Base-by-base conservation (phyloP, 2,888 invertebrate species). In the Eupelmus urozonus region DNA sequence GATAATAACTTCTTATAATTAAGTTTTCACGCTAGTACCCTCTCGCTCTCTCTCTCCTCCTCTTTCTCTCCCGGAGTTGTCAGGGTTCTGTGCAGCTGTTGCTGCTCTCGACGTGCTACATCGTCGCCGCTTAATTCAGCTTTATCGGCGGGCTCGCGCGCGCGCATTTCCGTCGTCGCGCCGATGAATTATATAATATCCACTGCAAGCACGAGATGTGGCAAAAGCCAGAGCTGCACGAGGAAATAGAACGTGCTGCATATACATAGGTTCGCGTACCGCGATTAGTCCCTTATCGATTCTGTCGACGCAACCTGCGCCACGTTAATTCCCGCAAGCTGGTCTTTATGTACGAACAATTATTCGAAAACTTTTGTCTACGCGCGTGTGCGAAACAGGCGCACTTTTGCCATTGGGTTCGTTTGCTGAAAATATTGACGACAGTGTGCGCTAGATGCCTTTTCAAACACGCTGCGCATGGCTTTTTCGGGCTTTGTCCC, bases 1-100 rank as follows among this genome's bases (percentile, higher is more conserved):
- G 72, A 77, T 77, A 77, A 77, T 77, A 65, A 77, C 77, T 77
- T 77, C 59, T 77, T 72, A 77, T 77, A 77, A 77, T 77, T 77
- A 77, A 77, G 77, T 72, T 71, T 59, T 77, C 72, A 51, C 60
- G 42, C 51, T 62, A 11, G n/a, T n/a, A n/a, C 29, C 51, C 69
- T 53, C 73, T 18, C 62, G 42, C 55, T 20, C 34, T 45, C 55
- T 23, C 13, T 53, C 34, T 53, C 34, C 53, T 16, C n/a, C 49
- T n/a, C 49, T n/a, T n/a, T 49, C 65, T 65, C 65, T 55, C 55
- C 25, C 16, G 53, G 20, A 4, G 1, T 20, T 20, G 20, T 53
- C 53, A 20, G n/a, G 29, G 60, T n/a, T 25, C 27, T 18, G 5
- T 18, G 20, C 27, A 3, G 55, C 53, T 55, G 20, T 49, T 34